phyloP scores from a whole-genome alignment of 1,140 invertebrate genomes.

The Drosophila yakuba region DNA sequence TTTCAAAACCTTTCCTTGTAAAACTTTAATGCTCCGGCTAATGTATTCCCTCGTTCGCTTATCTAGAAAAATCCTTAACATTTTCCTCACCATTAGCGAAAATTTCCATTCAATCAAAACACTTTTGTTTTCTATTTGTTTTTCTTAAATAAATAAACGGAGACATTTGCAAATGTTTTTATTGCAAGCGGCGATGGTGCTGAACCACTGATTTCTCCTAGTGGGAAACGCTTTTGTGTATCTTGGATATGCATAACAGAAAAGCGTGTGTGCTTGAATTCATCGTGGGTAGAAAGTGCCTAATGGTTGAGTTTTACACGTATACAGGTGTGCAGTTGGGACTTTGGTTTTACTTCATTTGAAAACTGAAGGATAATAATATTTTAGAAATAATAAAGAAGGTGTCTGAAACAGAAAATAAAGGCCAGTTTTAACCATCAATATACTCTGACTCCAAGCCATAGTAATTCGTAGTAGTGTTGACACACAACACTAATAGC shows the following conservation, averaged over 20 bases:
- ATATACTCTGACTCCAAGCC: too few relatives aligned
- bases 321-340: too few relatives aligned
- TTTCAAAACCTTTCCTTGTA: too few relatives aligned
- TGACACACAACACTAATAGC: too few relatives aligned
- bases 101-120: constrained; percentile 41
- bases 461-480: too few relatives aligned
- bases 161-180: constrained; percentile 41
- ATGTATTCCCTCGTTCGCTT: background rate
- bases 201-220: constrained; percentile 46
- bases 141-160: constrained; percentile 29
- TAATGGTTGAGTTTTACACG: background rate
- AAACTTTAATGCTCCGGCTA: too few relatives aligned
- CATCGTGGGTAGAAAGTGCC: too few relatives aligned
- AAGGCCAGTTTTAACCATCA: too few relatives aligned
- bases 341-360: background rate
- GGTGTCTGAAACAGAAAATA: background rate
- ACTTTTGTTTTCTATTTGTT: constrained; percentile 41
- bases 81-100: constrained; percentile 20
- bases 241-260: constrained; percentile 52
- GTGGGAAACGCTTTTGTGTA: constrained; percentile 41
- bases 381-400: background rate
- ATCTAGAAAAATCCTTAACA: constrained; percentile 13
- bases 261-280: constrained; percentile 4
- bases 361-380: background rate
- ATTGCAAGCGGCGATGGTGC: constrained; percentile 32